Percentiles rank a stretch among this genome's conserved stretches.
Evolutionary conservation across 2,888 invertebrate species (phyloP).

Genomic region (Buathra laborator): DNA sequence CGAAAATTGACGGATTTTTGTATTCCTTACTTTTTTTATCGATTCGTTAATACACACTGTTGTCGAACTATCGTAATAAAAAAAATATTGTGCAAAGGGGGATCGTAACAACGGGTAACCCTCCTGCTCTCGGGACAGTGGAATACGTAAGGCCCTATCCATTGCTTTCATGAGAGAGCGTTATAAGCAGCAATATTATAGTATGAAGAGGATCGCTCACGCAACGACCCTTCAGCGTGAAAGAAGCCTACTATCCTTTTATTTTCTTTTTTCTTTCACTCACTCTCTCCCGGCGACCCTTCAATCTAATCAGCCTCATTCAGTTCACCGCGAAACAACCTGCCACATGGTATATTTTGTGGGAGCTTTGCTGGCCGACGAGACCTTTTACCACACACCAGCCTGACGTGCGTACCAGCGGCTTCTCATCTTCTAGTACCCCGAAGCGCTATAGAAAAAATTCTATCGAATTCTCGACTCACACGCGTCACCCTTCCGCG

Average conservation of each 20-base stretch:
- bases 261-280: conserved; percentile 54
- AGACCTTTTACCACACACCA: conserved; percentile 51
- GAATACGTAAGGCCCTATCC: conserved; percentile 34
- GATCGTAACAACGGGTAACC: conserved; percentile 49
- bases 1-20: conserved; percentile 37
- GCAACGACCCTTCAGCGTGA: conserved; percentile 78
- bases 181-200: conserved; percentile 66
- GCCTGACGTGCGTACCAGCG: conserved; percentile 18
- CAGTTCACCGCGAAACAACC: conserved; percentile 81
- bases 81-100: conserved; percentile 58
- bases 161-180: conserved; percentile 47
- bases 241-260: conserved; percentile 70
- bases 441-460: not conserved
- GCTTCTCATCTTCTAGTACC: conserved; percentile 22
- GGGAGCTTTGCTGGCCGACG: conserved; percentile 44
- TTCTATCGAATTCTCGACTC: conserved; percentile 51
- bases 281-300: conserved; percentile 72
- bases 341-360: conserved; percentile 79
- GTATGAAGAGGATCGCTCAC: conserved; percentile 66
- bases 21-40: conserved; percentile 29
- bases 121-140: conserved; percentile 31
- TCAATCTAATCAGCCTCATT: conserved; percentile 82
- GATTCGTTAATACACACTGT: conserved; percentile 41
- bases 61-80: conserved; percentile 4
- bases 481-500: conserved; percentile 54